Evolutionary conservation across 2,888 invertebrate species (phyloP), one percentile per base, ranked within the genome.

Genomic region (Apantesis nais): DNA sequence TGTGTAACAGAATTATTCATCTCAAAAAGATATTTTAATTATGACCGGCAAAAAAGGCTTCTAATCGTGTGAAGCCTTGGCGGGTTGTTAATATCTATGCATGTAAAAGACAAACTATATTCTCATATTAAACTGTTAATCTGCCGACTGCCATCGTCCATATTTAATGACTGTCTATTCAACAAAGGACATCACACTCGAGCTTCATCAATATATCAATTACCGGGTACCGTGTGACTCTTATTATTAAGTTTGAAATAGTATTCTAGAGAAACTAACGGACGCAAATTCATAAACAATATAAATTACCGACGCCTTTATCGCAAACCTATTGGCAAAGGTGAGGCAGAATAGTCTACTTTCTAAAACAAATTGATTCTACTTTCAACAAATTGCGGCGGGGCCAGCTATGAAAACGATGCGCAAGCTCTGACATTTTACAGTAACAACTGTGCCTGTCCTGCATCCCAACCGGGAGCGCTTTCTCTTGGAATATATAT

Each of bases 301-400:
- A 31, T 31, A 31, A 31, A 19, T 22, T 44, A 44, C 63, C 19
- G 9, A 19, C 11, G 44, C 48, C 14, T 44, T 63, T 81, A 78
- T 81, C 84, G 79, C 86, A 83, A 85, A 83, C n/a, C 78, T 85
- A 83, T 87, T 85, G 83, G 84, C 87, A 86, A 86, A 87, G 81
- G 84, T 85, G 85, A 85, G 81, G 80, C 84, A 87, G 79, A 86
- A 87, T 86, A 89, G 83, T 87, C 85, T 86, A 91, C 93, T 94
- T 93, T 94, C 93, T 93, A 94, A 93, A 91, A 90, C 89, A 92
- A 93, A 93, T 93, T 91, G 93, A 92, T 93, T 91, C 86, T 85
- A 92, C 93, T 94, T 93, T 93, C 93, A 90, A 90, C 90, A 92
- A 92, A 93, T 92, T 92, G 89, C 89, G 80, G 81, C 84, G 72